A percentile compares a stretch with the other conserved stretches of the same genome.
Conservation (phyloP, 2,888 invertebrate species). For the Sinotaia quadrata region DNA sequence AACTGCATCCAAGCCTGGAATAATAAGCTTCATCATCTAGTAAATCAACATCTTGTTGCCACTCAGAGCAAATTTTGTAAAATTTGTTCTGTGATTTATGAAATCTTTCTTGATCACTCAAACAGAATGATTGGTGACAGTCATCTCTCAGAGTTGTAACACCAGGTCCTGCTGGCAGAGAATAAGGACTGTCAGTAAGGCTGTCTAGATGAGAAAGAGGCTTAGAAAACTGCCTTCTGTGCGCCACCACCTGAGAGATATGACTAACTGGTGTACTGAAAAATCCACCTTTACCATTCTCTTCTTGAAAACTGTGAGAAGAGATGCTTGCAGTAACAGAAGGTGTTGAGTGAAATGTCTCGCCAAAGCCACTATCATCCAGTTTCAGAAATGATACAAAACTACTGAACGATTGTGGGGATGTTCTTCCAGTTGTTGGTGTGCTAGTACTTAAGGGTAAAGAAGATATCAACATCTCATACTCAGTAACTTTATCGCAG, state of each 20-base stretch:
- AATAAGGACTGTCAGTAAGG: background rate
- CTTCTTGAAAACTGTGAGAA: background rate
- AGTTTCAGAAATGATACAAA: background rate
- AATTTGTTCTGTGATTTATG: background rate
- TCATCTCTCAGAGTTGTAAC: too few species aligned
- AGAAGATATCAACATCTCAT: background rate
- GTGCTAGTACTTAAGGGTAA: conserved; percentile 22
- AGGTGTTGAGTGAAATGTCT: background rate
- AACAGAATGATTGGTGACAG: background rate
- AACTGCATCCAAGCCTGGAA: conserved; percentile 3
- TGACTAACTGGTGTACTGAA: background rate
- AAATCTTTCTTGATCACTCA: background rate
- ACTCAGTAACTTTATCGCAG: too few species aligned
- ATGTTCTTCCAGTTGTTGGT: background rate
- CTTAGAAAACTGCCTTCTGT: background rate
- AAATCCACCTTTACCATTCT: background rate
- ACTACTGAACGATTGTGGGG: background rate
- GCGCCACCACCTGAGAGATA: background rate
- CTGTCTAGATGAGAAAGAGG: background rate
- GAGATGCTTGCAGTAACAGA: background rate
- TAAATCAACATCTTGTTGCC: conserved; percentile 1
- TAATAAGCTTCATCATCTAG: conserved; percentile 23
- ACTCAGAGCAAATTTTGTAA: background rate
- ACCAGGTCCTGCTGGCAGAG: too few species aligned
- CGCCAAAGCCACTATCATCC: conserved; percentile 20